A percentile compares a stretch with the other conserved stretches of the same genome.
Conservation (phyloP, 2,113 vertebrate species). For the Nannobrachium achirus region DNA sequence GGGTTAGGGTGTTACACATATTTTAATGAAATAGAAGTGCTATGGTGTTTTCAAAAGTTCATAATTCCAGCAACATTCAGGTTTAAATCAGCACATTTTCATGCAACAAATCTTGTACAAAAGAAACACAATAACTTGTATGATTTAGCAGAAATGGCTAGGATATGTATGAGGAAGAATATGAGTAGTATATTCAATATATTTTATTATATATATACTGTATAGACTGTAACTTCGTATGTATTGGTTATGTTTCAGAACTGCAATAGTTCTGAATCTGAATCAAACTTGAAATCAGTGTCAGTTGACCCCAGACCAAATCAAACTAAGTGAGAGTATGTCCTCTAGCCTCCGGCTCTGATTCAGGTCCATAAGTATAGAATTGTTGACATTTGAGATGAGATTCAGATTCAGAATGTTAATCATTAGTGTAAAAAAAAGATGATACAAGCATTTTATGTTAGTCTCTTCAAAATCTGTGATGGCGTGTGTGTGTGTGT, state of each 20-base stretch:
- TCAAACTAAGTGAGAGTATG: no score
- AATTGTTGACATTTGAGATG: background rate
- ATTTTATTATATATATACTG: constrained; percentile 47
- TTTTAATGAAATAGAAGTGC: background rate
- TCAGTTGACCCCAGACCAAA: background rate
- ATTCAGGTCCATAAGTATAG: no score
- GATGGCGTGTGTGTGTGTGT: constrained; percentile 29
- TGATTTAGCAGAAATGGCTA: constrained; percentile 37
- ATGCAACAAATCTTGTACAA: background rate
- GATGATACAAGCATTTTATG: background rate
- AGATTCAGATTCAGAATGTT: constrained; percentile 3
- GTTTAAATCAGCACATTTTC: constrained; percentile 27
- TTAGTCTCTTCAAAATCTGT: constrained; percentile 4
- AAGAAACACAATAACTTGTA: constrained; percentile 20
- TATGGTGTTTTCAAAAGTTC: background rate
- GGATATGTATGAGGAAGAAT: background rate
- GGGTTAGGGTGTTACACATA: constrained; percentile 1
- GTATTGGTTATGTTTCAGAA: constrained; percentile 10
- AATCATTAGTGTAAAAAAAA: background rate
- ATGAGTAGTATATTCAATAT: constrained; percentile 38
- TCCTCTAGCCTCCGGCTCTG: no score
- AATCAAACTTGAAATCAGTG: constrained; percentile 21
- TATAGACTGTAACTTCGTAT: constrained; percentile 33
- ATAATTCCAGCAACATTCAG: background rate
- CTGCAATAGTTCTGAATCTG: constrained; percentile 17